Evolutionary conservation across 2,888 invertebrate genomes (phyloP).

Genomic region (Synergus itoensis): DNA sequence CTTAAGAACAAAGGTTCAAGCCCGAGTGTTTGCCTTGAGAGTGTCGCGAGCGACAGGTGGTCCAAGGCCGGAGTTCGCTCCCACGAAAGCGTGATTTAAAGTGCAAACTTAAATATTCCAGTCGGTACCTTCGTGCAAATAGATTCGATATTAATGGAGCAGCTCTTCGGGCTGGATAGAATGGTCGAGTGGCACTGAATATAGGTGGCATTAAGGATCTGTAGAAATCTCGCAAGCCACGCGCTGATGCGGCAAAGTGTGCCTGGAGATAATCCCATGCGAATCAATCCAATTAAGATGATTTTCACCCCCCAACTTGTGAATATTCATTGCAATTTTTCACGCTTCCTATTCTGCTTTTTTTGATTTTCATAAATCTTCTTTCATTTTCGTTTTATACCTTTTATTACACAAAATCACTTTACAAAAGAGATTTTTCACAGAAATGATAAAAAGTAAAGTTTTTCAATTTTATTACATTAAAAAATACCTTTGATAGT

Average conservation of each 20-base stretch:
- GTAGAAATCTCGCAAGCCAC: slow-evolving; percentile 25
- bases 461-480: too few species aligned
- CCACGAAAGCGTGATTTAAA: slow-evolving; percentile 67
- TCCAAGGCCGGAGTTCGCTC: slow-evolving; percentile 55
- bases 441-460: too few species aligned
- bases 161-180: slow-evolving; percentile 40
- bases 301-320: slow-evolving; percentile 5
- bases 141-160: slow-evolving; percentile 72
- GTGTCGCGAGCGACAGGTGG: slow-evolving; percentile 42
- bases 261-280: slow-evolving; percentile 33
- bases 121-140: slow-evolving; percentile 66
- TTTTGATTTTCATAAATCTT: not conserved
- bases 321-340: slow-evolving; percentile 30
- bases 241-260: slow-evolving; percentile 35
- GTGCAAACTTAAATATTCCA: slow-evolving; percentile 73
- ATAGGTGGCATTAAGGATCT: slow-evolving; percentile 21
- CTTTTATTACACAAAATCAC: too few species aligned
- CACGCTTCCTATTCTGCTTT: not conserved
- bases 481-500: too few species aligned
- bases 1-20: slow-evolving; percentile 32
- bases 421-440: too few species aligned
- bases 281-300: slow-evolving; percentile 38
- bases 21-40: slow-evolving; percentile 32
- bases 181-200: slow-evolving; percentile 34
- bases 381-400: too few species aligned